Percentiles rank a stretch among this genome's conserved stretches.
Conservation (phyloP, 1,140 invertebrate genomes). For the Drosophila kikkawai region DNA sequence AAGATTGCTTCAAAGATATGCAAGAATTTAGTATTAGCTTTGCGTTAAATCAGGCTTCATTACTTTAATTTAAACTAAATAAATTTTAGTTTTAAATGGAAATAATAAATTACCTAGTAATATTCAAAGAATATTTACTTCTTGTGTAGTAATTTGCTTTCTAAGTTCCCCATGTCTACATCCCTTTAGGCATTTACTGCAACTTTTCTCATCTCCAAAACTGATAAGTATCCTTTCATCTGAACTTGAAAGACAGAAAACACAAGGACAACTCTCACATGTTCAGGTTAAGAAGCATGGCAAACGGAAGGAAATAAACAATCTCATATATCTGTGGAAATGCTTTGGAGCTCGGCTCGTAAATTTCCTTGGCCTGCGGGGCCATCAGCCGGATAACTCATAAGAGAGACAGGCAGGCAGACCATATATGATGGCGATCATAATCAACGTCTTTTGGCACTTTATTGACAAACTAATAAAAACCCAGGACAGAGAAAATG, state of each 20-base stretch:
- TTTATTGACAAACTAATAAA: constrained; percentile 83
- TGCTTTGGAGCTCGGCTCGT: constrained; percentile 33
- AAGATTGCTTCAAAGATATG: constrained; percentile 20
- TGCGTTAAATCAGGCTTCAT: neutral
- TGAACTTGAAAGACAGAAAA: constrained; percentile 4
- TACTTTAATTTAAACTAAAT: neutral
- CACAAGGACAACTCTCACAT: neutral
- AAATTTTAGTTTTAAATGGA: neutral
- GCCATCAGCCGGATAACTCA: constrained; percentile 64
- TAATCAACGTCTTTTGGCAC: constrained; percentile 80
- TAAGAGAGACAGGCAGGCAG: constrained; percentile 28
- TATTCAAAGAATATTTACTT: neutral
- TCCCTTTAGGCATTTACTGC: neutral
- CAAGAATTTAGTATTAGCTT: neutral
- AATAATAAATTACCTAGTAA: neutral
- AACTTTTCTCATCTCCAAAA: constrained; percentile 10
- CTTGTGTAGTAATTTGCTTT: neutral
- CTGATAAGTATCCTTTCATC: neutral
- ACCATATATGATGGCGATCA: constrained; percentile 53
- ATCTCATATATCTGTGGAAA: constrained; percentile 41
- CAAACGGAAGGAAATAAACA: constrained; percentile 49
- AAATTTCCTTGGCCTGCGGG: constrained; percentile 57
- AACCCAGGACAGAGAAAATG: constrained; percentile 26
- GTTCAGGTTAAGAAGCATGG: constrained; percentile 18
- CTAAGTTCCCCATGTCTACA: neutral